Evolutionary conservation across 2,113 vertebrate species (phyloP), one percentile per base, ranked within the genome.

Genomic region (Cyphomyrus discorhynchus): DNA sequence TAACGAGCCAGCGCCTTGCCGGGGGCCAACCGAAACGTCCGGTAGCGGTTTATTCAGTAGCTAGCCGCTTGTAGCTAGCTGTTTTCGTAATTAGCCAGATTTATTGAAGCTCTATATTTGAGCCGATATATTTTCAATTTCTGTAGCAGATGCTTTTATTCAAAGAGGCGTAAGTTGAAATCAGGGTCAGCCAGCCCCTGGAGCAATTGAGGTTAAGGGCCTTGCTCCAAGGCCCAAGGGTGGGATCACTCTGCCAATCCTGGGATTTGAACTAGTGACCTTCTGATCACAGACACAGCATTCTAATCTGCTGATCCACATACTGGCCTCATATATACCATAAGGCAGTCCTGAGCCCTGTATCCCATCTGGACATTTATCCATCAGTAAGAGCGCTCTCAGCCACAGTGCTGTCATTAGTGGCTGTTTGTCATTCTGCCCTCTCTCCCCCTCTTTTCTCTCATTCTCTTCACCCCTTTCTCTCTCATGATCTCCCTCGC

Each of bases 291-390:
- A 27, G n/a, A 70, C n/a, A 70, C 9, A 13, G 62, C 27, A 31
- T 27, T 27, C 62, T 70, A 70, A 70, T 70, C 62, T 27, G 24
- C 58, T 66, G n/a, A 70, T 31, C 35, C 42, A 82, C 77, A 82
- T 8, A 10, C 77, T 45, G 58, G 89, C 94, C 94, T 92, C 88
- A 91, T 93, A 91, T 93, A 93, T 93, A 93, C 91, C 93, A 95
- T 95, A 94, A 93, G 90, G 49, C 89, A 35, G 90, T 90, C 91
- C 92, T 86, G 49, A 31, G 27, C 47, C 91, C 92, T 86, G 24
- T 92, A 82, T 92, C 91, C 90, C 90, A 90, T 39, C 85, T 56
- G 50, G 13, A 87, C 31, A 86, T 86, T 49, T 86, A 46, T 93
- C 91, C 89, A 92, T 90, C 89, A 93, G 92, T 90, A 88, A 91